phyloP scores from a whole-genome alignment of 1,140 invertebrate genomes.

The Bombus haemorrhoidalis region DNA sequence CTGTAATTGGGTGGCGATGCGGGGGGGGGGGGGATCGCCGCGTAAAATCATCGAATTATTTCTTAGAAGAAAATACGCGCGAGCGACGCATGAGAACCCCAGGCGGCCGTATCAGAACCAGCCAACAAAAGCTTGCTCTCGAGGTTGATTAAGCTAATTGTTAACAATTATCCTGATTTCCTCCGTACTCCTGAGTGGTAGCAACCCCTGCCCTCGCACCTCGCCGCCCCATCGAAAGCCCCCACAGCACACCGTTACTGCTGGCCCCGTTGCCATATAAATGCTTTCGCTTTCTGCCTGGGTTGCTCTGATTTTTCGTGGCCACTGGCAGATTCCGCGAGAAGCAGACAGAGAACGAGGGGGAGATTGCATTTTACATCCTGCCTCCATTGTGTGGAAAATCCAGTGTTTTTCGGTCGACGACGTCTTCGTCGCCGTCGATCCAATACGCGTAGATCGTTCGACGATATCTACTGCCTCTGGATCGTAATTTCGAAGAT shows the following conservation, averaged over 20 bases:
- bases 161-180: constrained; percentile 83
- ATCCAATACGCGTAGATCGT: constrained; percentile 18
- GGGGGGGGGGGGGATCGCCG: constrained; percentile 7
- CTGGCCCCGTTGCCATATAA: constrained; percentile 61
- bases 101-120: constrained; percentile 67
- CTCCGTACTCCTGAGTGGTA: constrained; percentile 75
- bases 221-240: constrained; percentile 58
- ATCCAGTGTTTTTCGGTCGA: constrained; percentile 25
- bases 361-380: constrained; percentile 46
- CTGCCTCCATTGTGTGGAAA: constrained; percentile 37
- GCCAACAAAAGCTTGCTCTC: constrained; percentile 78
- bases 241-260: constrained; percentile 43
- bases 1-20: too few relatives aligned
- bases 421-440: too few relatives aligned
- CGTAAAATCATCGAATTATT: constrained; percentile 37
- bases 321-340: constrained; percentile 44
- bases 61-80: constrained; percentile 41
- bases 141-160: constrained; percentile 82
- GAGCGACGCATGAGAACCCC: constrained; percentile 57
- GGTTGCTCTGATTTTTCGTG: constrained; percentile 67
- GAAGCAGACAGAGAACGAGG: constrained; percentile 26
- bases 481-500: too few relatives aligned
- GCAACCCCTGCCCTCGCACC: constrained; percentile 70
- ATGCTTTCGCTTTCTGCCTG: constrained; percentile 70
- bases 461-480: neutral